Evolutionary conservation across 2,888 invertebrate genomes (phyloP), one percentile per base, ranked within the genome.

Genomic region (Platerodrilus igneus): DNA sequence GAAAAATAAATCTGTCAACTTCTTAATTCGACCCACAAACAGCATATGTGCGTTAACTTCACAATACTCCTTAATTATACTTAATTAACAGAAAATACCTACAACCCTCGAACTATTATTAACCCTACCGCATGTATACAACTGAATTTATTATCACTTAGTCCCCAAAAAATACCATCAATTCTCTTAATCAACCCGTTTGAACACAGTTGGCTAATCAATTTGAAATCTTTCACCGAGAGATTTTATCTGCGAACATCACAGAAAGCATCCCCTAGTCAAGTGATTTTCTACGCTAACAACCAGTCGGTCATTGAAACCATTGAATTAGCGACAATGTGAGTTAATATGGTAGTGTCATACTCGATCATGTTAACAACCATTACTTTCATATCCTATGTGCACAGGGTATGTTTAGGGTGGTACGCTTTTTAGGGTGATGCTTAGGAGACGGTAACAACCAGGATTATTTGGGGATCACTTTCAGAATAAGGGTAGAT

Each of bases 281-380:
- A 48, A 41, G 41, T 48, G 45, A 48, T 52, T 45, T 44, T 49
- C 49, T 48, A 45, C 48, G 38, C 39, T 44, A 50, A 41, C 41
- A 32, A 41, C 38, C 41, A 36, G 33, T 37, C 31, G 41, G 30
- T 41, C 39, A 41, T 36, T 36, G 39, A 39, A 42, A 36, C 38
- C 62, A 59, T 62, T 63, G 64, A 63, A 62, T 60, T 52, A 52
- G 53, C 53, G 55, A 64, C 63, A 66, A 66, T 62, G 60, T 50
- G 57, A 60, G 61, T 64, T 66, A 66, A 63, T 64, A 60, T 56
- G 58, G 47, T 52, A 53, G 53, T 64, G 66, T 66, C 66, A 62
- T 60, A 64, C 62, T 64, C 58, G 63, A 66, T 66, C 62, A 65
- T 59, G 54, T 54, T 46, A 51, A 50, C 51, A 50, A 46, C 47